Base-by-base conservation (phyloP, 2,797 vertebrate species). In the Steatocranus sp. region DNA sequence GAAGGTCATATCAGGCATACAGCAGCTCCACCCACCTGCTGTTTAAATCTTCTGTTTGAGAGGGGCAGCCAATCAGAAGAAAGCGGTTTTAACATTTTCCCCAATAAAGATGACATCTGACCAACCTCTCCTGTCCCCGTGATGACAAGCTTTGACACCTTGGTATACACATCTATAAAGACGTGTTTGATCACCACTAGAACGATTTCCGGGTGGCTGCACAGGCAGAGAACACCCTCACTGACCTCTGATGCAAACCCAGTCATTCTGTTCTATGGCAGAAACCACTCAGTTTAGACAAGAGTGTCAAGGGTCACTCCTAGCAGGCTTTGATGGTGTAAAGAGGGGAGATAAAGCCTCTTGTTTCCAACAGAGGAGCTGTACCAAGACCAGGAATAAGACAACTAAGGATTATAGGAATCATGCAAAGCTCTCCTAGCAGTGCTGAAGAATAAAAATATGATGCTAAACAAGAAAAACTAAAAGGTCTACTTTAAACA, bases 1-100 rank as follows among this genome's bases (percentile, higher is more conserved):
- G 11, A 23, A 36, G 58, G 58, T 63, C 58, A 36, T 0, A 63
- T 38, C 58, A 63, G 34, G n/a, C 25, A 27, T 14, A 15, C 51
- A 15, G 51, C 32, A 38, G 36, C 63, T 41, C 8, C 63, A 25
- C 63, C 20, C 20, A 68, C 38, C 38, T 6, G 38, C 66, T 46
- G 4, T 70, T 70, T 27, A 46, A 68, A 17, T 3, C 20, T 1
- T 43, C 63, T 43, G 63, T 68, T 68, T 43, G 63, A 11, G 14
- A 68, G 20, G 20, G 20, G 63, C 38, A 68, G 38, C 38, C 38
- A 68, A 43, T 68, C 38, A 25, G 63, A 68, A 68, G 63, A 68
- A 5, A 43, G 63, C 14, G 0, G 14, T 2, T 43, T 43, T 25
- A 17, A 25, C 0, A 0, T 18, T 63, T 36, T 63, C 32, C 58